Evolutionary conservation across 1,140 invertebrate genomes (phyloP).

Genomic region (Saccostrea glomerata): DNA sequence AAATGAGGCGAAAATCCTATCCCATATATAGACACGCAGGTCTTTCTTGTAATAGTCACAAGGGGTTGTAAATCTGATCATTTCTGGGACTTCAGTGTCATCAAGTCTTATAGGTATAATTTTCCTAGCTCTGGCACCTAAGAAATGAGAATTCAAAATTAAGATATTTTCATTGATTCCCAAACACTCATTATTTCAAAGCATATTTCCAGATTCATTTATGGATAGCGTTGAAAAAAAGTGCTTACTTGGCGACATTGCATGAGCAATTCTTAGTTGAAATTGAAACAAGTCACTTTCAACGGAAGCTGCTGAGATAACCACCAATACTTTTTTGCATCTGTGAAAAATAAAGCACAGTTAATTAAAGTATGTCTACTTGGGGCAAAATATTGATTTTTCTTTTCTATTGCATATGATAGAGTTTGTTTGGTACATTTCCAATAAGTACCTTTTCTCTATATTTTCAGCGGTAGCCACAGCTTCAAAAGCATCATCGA

Average conservation of each 20-base stretch:
- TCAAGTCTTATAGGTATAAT: conserved; percentile 39
- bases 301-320: neutral
- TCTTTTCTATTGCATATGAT: too few species aligned
- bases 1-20: conserved; percentile 29
- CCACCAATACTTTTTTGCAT: conserved; percentile 40
- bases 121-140: conserved; percentile 37
- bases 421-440: neutral
- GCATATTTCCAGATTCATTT: neutral
- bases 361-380: neutral
- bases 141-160: neutral
- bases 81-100: neutral
- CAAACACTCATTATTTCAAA: neutral
- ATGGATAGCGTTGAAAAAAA: neutral
- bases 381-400: too few species aligned
- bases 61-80: neutral
- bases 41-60: conserved; percentile 37
- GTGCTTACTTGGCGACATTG: conserved; percentile 40
- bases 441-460: conserved; percentile 29
- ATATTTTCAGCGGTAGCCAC: conserved; percentile 35
- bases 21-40: conserved; percentile 29
- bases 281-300: conserved; percentile 39
- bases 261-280: conserved; percentile 34
- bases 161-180: too few species aligned
- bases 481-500: neutral
- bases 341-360: neutral